phyloP scores from a whole-genome alignment of 2,888 invertebrate genomes.

The Athalia circularis region DNA sequence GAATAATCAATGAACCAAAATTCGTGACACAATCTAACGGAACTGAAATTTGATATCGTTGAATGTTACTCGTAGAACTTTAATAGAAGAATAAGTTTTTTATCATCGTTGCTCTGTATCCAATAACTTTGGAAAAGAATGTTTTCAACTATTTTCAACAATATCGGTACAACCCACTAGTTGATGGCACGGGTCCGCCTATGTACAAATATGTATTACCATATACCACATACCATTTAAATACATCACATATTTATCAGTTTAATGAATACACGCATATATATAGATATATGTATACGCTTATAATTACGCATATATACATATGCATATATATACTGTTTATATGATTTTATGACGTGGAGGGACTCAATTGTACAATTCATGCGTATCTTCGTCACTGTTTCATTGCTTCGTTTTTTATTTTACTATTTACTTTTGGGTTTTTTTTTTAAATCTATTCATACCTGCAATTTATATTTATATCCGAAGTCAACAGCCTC shows the following conservation, averaged over 20 bases:
- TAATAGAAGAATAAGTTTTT: background rate
- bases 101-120: conserved; percentile 16
- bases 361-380: conserved; percentile 74
- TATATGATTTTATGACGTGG: conserved; percentile 70
- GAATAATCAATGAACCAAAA: no score
- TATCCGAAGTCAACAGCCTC: conserved; percentile 63
- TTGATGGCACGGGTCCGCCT: conserved; percentile 73
- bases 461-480: conserved; percentile 50
- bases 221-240: conserved; percentile 73
- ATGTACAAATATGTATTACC: conserved; percentile 73
- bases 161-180: conserved; percentile 73
- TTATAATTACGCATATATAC: conserved; percentile 52
- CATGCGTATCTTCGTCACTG: conserved; percentile 69
- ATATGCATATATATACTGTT: conserved; percentile 62
- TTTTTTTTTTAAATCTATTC: conserved; percentile 54
- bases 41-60: no score
- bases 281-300: conserved; percentile 57
- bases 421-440: conserved; percentile 59
- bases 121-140: conserved; percentile 21
- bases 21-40: no score
- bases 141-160: conserved; percentile 44
- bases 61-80: no score
- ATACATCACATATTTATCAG: conserved; percentile 73
- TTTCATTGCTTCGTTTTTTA: conserved; percentile 68
- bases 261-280: conserved; percentile 56